Conservation (phyloP, 2,797 vertebrate species). For the Ataeniobius toweri region DNA sequence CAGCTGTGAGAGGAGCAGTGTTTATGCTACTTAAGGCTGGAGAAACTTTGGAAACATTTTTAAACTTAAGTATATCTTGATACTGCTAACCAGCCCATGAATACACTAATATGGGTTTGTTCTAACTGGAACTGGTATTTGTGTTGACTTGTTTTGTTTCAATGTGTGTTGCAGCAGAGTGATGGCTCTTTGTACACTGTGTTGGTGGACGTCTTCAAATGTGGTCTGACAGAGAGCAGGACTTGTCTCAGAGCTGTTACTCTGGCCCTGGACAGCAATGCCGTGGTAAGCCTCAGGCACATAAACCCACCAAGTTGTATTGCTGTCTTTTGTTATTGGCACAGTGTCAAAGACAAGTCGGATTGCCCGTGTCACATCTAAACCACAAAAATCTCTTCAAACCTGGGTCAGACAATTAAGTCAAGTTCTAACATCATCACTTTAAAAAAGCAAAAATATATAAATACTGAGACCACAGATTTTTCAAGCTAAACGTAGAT, state of each 20-base stretch:
- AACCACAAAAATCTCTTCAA: background rate
- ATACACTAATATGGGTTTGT: background rate
- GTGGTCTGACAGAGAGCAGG: conserved; percentile 75
- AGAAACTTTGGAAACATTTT: background rate
- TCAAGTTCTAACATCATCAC: background rate
- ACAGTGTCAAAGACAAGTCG: background rate
- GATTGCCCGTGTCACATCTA: background rate
- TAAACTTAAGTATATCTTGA: background rate
- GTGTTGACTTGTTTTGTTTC: background rate
- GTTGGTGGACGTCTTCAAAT: conserved; percentile 82
- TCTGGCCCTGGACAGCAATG: conserved; percentile 57
- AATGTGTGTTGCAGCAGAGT: conserved; percentile 56
- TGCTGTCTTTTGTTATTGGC: background rate
- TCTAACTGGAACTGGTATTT: background rate
- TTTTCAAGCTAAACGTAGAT: background rate
- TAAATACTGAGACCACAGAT: background rate
- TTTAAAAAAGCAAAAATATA: background rate
- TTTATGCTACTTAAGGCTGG: background rate
- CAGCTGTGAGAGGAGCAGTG: background rate
- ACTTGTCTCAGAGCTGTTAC: conserved; percentile 83
- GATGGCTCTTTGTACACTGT: conserved; percentile 72
- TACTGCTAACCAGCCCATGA: background rate
- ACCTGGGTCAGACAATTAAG: background rate
- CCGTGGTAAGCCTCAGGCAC: conserved; percentile 50
- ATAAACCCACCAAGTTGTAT: background rate